Conservation (phyloP, 2,888 invertebrate genomes). For the Diplazon laetatorius region DNA sequence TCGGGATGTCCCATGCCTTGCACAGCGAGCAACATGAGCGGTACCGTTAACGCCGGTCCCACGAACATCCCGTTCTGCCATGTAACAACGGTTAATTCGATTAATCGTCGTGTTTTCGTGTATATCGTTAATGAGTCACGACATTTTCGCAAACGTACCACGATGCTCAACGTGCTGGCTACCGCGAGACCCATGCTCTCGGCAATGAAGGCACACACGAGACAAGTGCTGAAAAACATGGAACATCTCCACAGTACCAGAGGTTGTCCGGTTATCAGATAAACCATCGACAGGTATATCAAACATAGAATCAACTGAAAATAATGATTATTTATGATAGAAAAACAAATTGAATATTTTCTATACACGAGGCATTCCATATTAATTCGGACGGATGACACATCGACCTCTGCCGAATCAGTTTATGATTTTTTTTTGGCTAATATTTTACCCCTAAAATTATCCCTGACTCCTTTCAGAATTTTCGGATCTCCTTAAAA, state of each 20-base stretch:
- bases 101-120: neutral
- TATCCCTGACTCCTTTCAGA: too few relatives aligned
- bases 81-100: constrained; percentile 15
- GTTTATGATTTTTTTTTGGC: too few relatives aligned
- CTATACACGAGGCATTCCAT: too few relatives aligned
- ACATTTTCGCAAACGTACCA: constrained; percentile 85
- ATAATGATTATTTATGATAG: neutral
- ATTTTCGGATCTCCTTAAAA: too few relatives aligned
- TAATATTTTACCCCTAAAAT: too few relatives aligned
- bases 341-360: constrained; percentile 4
- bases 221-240: constrained; percentile 88
- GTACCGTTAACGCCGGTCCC: constrained; percentile 93
- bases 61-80: constrained; percentile 93
- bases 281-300: constrained; percentile 88
- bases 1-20: constrained; percentile 91
- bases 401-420: too few relatives aligned
- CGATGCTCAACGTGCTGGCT: constrained; percentile 89
- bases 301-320: constrained; percentile 84
- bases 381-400: too few relatives aligned
- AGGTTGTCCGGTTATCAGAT: constrained; percentile 90
- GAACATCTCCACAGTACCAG: constrained; percentile 87
- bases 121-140: too few relatives aligned
- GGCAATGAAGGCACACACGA: constrained; percentile 89
- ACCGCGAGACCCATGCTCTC: constrained; percentile 91
- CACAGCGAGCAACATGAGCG: constrained; percentile 93